phyloP scores from a whole-genome alignment of 2,797 vertebrate species.

The Gambusia yucatana region DNA sequence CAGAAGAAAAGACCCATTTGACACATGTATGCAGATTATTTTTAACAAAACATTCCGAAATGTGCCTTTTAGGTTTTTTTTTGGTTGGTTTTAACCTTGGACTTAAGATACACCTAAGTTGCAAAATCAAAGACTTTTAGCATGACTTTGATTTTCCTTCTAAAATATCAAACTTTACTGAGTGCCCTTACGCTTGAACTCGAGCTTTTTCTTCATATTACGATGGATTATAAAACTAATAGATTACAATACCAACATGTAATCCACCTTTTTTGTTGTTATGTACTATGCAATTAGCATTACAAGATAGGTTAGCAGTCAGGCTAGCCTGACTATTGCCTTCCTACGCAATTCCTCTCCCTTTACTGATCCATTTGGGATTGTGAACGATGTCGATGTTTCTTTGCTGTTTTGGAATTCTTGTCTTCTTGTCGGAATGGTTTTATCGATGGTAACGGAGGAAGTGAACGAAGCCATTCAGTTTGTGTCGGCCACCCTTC shows the following conservation, averaged over 20 bases:
- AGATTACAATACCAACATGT: neutral
- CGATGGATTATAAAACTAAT: neutral
- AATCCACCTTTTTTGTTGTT: neutral
- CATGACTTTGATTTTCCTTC: neutral
- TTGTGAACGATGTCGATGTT: neutral
- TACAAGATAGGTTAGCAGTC: too few relatives aligned
- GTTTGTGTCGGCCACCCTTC: too few relatives aligned
- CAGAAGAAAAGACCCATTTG: neutral
- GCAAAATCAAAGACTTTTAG: neutral
- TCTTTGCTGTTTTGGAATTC: neutral
- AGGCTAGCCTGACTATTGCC: too few relatives aligned
- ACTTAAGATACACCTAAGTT: neutral
- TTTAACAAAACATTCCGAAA: neutral
- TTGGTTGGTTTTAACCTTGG: neutral
- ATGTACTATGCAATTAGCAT: neutral
- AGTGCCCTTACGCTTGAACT: neutral
- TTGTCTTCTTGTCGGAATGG: neutral
- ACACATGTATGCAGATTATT: neutral
- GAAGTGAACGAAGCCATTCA: too few relatives aligned
- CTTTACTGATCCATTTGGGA: too few relatives aligned
- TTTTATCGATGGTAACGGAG: neutral
- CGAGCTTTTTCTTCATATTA: neutral
- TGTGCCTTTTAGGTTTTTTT: neutral
- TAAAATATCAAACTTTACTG: neutral
- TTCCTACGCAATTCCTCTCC: too few relatives aligned